Percentiles rank a stretch among this genome's conserved stretches.
Conservation (phyloP, 2,113 vertebrate genomes). For the Hemiscyllium ocellatum region DNA sequence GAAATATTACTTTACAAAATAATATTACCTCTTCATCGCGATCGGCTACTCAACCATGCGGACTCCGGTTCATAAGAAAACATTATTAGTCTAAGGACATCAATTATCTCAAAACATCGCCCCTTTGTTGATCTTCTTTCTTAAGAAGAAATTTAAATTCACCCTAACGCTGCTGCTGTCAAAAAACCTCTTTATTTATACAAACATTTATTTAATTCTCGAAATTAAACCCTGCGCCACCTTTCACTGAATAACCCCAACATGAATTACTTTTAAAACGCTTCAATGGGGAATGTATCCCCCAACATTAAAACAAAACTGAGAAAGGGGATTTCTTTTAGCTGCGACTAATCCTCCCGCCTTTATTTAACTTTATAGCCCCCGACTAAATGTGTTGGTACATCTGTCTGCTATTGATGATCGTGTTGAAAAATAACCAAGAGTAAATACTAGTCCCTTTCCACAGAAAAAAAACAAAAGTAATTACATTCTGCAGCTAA, state of each 20-base stretch:
- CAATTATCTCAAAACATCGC: not conserved
- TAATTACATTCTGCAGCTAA: not conserved
- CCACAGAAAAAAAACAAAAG: not conserved
- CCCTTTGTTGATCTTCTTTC: not conserved
- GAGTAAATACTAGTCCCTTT: not conserved
- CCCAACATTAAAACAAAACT: not conserved
- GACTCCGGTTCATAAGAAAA: not conserved
- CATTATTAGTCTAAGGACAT: not conserved
- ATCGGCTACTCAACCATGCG: too few relatives aligned
- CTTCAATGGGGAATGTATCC: not conserved
- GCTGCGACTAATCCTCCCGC: not conserved
- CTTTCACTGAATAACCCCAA: not conserved
- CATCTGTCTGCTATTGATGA: too few relatives aligned
- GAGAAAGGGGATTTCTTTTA: too few relatives aligned
- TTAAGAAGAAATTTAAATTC: not conserved
- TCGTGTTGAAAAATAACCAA: not conserved
- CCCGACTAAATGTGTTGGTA: not conserved
- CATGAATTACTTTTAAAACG: too few relatives aligned
- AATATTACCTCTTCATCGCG: not conserved
- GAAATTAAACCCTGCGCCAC: not conserved
- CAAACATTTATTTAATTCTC: not conserved
- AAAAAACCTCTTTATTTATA: not conserved
- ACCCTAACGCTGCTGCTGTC: too few relatives aligned
- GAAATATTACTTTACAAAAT: not conserved
- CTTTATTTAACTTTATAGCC: not conserved